Conservation (phyloP, 2,888 invertebrate genomes). For the Drosophila formosana region DNA sequence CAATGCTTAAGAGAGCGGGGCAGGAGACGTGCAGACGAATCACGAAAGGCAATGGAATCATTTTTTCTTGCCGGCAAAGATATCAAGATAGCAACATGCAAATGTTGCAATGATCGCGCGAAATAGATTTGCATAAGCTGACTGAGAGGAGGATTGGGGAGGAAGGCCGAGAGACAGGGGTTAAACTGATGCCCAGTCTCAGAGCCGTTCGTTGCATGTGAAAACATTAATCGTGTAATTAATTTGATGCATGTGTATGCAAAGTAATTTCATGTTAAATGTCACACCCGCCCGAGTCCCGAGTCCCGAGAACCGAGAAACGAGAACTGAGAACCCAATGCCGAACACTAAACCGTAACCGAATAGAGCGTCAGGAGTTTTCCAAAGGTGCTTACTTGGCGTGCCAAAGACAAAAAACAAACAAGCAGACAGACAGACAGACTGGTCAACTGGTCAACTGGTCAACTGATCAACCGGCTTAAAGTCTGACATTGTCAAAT, state of each 20-base stretch:
- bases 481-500: conserved; percentile 66
- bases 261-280: conserved; percentile 84
- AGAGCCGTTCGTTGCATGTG: conserved; percentile 67
- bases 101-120: conserved; percentile 77
- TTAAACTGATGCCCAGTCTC: conserved; percentile 29
- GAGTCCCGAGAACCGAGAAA: conserved; percentile 1
- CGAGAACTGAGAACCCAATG: conserved; percentile 2
- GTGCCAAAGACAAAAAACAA: conserved; percentile 73
- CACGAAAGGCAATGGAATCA: conserved; percentile 80
- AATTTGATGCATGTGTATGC: conserved; percentile 86
- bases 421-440: conserved; percentile 36
- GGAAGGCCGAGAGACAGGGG: background rate
- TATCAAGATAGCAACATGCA: conserved; percentile 79
- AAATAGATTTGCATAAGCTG: conserved; percentile 79
- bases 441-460: background rate
- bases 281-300: conserved; percentile 66
- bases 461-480: background rate
- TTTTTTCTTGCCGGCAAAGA: conserved; percentile 76
- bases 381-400: conserved; percentile 42
- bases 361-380: conserved; percentile 17
- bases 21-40: conserved; percentile 33
- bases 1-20: conserved; percentile 39
- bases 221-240: conserved; percentile 85
- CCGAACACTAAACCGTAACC: conserved; percentile 6
- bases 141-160: conserved; percentile 8